Evolutionary conservation across 35 echinoderm and acorn worm genomes (phyloP).

Genomic region (Hemicentrotus pulcherrimus): DNA sequence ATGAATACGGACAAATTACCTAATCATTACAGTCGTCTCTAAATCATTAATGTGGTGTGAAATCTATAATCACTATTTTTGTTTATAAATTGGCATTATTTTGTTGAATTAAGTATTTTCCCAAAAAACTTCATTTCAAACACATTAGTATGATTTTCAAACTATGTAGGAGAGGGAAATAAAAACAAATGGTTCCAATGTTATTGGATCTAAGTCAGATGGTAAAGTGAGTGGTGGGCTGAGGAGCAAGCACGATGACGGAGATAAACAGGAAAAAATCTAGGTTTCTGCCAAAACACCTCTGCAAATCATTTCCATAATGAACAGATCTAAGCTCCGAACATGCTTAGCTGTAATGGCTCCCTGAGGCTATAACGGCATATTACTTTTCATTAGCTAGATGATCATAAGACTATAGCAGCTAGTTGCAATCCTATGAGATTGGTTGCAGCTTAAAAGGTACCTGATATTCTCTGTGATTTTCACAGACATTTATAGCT

Average conservation of each 20-base stretch:
- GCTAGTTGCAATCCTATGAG: neutral
- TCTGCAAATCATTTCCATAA: constrained; percentile 10
- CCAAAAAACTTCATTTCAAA: no score
- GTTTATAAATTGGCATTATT: no score
- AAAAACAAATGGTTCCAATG: no score
- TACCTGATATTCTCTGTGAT: neutral
- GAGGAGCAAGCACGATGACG: neutral
- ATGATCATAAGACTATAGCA: neutral
- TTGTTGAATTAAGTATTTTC: no score
- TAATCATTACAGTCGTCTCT: no score
- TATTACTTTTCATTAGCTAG: neutral
- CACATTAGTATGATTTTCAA: no score
- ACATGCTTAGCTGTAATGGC: neutral
- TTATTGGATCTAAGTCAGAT: no score
- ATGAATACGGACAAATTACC: no score
- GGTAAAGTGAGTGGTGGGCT: neutral
- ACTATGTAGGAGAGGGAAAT: no score
- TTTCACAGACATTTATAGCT: neutral
- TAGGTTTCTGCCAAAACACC: neutral
- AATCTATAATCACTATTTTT: no score
- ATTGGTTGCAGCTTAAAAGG: neutral
- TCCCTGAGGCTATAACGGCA: neutral
- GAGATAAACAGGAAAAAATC: neutral
- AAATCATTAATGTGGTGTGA: no score
- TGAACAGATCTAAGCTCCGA: neutral